Evolutionary conservation across 2,888 invertebrate genomes (phyloP).

Genomic region (Phyto melanocephala): DNA sequence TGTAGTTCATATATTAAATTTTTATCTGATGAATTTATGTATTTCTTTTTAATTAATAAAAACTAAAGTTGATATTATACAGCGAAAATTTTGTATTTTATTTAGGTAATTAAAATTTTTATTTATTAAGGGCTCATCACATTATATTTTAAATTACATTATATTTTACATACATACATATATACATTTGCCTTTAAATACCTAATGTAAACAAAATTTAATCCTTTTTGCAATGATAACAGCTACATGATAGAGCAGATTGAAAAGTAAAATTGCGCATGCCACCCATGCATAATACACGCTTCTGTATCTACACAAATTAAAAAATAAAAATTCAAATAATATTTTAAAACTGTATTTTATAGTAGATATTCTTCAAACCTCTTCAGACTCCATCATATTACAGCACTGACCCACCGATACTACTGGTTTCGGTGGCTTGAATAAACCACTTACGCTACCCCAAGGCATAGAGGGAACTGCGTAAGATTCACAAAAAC

Average conservation of each 20-base stretch:
- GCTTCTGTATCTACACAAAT: constrained; percentile 83
- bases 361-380: constrained; percentile 74
- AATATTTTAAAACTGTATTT: background rate
- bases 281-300: constrained; percentile 89
- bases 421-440: constrained; percentile 83
- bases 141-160: constrained; percentile 13
- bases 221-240: constrained; percentile 90
- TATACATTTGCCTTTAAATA: constrained; percentile 9
- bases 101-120: background rate
- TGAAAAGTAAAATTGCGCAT: constrained; percentile 88
- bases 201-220: constrained; percentile 63
- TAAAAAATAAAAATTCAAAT: background rate
- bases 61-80: constrained; percentile 30
- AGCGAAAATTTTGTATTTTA: constrained; percentile 57
- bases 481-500: constrained; percentile 92
- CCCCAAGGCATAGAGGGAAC: constrained; percentile 83
- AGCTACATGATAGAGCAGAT: constrained; percentile 89
- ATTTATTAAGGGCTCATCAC: constrained; percentile 43
- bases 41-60: background rate
- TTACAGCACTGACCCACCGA: constrained; percentile 93
- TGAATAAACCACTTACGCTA: constrained; percentile 71
- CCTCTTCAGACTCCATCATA: constrained; percentile 92
- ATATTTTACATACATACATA: constrained; percentile 10
- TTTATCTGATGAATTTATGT: background rate
- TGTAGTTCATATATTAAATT: too few relatives aligned